phyloP scores from a whole-genome alignment of 2,888 invertebrate species.

The Spodoptera littoralis region DNA sequence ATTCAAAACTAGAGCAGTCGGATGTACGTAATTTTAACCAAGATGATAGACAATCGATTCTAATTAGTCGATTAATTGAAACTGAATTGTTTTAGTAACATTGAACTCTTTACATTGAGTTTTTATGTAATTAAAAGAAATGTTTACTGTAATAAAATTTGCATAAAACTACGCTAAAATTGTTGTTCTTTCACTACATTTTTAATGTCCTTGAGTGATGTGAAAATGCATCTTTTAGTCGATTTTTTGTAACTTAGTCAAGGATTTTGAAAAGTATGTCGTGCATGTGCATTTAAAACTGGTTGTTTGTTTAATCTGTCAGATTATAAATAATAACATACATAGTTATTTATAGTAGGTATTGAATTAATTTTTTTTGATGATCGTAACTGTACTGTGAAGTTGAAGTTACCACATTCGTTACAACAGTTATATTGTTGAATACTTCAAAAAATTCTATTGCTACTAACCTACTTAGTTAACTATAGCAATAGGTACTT shows the following conservation, averaged over 20 bases:
- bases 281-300: constrained; percentile 12
- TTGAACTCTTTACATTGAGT: constrained; percentile 28
- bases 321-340: constrained; percentile 4
- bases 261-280: constrained; percentile 43
- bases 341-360: constrained; percentile 15
- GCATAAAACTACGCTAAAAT: constrained; percentile 24
- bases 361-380: constrained; percentile 10
- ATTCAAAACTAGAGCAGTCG: constrained; percentile 55
- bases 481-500: constrained; percentile 7
- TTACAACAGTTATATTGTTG: constrained; percentile 25
- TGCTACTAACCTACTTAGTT: constrained; percentile 19
- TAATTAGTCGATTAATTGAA: constrained; percentile 32
- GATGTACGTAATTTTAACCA: constrained; percentile 22
- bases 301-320: constrained; percentile 21
- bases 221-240: constrained; percentile 11
- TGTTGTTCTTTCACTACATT: constrained; percentile 10
- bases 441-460: constrained; percentile 19
- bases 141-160: constrained; percentile 29
- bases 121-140: constrained; percentile 15
- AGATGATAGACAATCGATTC: constrained; percentile 33
- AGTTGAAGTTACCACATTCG: constrained; percentile 8
- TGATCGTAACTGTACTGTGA: constrained; percentile 8
- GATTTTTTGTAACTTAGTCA: constrained; percentile 10
- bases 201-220: constrained; percentile 4
- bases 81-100: constrained; percentile 24